Conservation (phyloP, 2,113 vertebrate species). For the Pygoscelis antarcticus region DNA sequence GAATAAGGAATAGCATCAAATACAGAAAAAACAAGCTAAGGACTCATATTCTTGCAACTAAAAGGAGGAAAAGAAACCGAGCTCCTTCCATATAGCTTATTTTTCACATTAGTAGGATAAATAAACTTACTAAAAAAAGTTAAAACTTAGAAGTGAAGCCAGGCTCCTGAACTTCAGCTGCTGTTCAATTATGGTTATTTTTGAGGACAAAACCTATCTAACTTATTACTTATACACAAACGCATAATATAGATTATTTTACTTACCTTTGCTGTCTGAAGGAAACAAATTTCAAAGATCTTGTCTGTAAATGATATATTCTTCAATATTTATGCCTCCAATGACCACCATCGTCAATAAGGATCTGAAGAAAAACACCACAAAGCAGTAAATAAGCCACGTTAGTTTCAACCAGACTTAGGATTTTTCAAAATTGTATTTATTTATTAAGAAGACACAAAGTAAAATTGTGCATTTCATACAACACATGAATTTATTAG, state of each 20-base stretch:
- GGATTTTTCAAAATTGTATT: neutral
- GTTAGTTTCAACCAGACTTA: neutral
- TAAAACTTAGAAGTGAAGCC: neutral
- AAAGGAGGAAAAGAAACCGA: neutral
- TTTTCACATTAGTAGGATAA: neutral
- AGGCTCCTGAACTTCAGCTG: neutral
- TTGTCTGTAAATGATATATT: conserved; percentile 64
- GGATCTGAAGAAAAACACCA: conserved; percentile 52
- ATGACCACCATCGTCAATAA: conserved; percentile 50
- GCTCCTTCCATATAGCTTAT: neutral
- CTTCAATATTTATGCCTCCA: conserved; percentile 59
- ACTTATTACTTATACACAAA: rapidly evolving
- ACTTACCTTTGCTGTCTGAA: conserved; percentile 67
- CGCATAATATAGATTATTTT: neutral
- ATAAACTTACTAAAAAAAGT: neutral
- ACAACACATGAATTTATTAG: neutral
- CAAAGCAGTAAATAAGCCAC: neutral
- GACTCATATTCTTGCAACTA: neutral
- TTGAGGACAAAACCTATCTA: rapidly evolving
- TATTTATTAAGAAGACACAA: neutral
- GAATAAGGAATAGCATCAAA: neutral
- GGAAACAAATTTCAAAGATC: conserved; percentile 60
- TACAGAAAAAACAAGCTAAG: neutral
- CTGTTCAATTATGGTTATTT: neutral
- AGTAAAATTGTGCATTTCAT: neutral